A percentile compares a stretch with the other conserved stretches of the same genome.
These are phyloP conservation scores for Trogon surrucura DNA, from an alignment of 2,113 vertebrate species.

Conservation along the genomic window DNA sequence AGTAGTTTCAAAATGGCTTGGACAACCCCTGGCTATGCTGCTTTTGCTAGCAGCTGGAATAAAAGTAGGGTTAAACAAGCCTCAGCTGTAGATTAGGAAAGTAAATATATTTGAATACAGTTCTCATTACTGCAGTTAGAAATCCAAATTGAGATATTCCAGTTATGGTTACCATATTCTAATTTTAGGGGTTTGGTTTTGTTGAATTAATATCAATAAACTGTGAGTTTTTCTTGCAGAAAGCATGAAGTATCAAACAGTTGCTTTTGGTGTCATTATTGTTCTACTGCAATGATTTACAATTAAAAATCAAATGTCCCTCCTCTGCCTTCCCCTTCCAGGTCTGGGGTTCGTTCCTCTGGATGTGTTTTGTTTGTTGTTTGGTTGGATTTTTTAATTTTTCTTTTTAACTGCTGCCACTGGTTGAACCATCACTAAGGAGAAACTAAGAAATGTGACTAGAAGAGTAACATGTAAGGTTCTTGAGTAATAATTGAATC, in stretches of 20 bases:
- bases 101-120: background rate
- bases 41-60: background rate
- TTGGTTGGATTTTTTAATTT: background rate
- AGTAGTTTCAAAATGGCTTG: background rate
- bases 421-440: background rate
- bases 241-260: background rate
- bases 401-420: background rate
- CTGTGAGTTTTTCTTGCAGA: background rate
- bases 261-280: background rate
- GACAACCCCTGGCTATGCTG: background rate
- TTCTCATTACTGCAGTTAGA: background rate
- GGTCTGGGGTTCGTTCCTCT: accelerated
- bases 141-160: background rate
- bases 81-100: background rate
- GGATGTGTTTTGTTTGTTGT: background rate
- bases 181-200: background rate
- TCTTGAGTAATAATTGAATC: background rate
- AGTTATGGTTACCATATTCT: background rate
- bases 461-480: background rate
- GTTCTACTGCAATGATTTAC: background rate
- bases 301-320: background rate
- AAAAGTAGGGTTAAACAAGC: background rate
- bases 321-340: background rate
- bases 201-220: background rate
- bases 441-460: background rate